Evolutionary conservation across 23 tunicate genomes (phyloP).

Genomic region (Trididemnum nubilum): DNA sequence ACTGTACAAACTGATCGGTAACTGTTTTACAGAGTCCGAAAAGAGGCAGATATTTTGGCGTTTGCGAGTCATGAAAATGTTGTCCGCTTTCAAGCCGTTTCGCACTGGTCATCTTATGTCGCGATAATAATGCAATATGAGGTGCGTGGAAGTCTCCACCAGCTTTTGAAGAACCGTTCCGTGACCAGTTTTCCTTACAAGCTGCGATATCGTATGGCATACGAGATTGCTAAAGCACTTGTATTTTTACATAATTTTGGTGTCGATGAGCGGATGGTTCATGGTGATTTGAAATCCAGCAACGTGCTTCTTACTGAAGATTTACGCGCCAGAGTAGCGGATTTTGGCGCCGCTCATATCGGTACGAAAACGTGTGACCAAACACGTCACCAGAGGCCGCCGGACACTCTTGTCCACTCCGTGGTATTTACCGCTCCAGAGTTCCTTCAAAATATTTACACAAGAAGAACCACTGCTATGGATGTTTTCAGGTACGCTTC

Average conservation of each 20-base stretch:
- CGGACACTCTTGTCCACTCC: not conserved
- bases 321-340: slow-evolving; percentile 38
- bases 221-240: slow-evolving; percentile 28
- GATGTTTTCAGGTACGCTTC: slow-evolving; percentile 32
- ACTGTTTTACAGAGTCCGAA: not conserved
- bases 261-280: slow-evolving; percentile 37
- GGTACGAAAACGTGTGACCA: slow-evolving; percentile 38
- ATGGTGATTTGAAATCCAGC: slow-evolving; percentile 50
- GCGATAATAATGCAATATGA: slow-evolving; percentile 21
- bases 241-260: slow-evolving; percentile 45
- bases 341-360: slow-evolving; percentile 41
- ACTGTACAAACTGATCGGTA: too few species aligned
- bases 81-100: slow-evolving; percentile 31
- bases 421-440: slow-evolving; percentile 55
- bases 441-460: slow-evolving; percentile 5
- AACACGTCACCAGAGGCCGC: not conserved
- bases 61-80: slow-evolving; percentile 26
- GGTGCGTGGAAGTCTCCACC: slow-evolving; percentile 8
- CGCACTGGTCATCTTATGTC: not conserved
- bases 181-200: slow-evolving; percentile 14
- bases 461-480: slow-evolving; percentile 21
- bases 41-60: not conserved
- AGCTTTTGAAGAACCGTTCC: not conserved
- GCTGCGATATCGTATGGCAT: slow-evolving; percentile 34
- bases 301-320: slow-evolving; percentile 35